These are phyloP conservation scores for Xenopus petersii DNA, from an alignment of 2,797 vertebrate species.

Conservation along the genomic window DNA sequence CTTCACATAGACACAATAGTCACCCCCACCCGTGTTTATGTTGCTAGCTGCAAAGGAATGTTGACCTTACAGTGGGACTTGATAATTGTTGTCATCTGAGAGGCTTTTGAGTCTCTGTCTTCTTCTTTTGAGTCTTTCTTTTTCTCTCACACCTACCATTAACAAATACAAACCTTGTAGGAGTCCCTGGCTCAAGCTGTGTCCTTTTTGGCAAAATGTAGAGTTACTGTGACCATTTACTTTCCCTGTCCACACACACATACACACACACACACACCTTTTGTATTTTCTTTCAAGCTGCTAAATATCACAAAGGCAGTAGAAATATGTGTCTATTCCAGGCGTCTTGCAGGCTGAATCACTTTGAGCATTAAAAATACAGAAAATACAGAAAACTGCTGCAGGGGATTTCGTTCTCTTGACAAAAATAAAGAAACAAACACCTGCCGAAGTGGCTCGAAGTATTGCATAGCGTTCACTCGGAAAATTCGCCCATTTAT, in stretches of 20 bases:
- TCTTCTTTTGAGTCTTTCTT: conserved; percentile 24
- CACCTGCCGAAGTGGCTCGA: no score
- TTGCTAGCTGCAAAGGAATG: conserved; percentile 6
- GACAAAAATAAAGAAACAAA: neutral
- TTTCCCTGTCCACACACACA: conserved; percentile 8
- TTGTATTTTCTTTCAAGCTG: conserved; percentile 16
- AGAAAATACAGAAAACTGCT: conserved; percentile 28
- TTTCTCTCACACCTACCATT: conserved; percentile 14
- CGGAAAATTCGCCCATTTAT: no score
- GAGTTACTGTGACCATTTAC: conserved; percentile 7
- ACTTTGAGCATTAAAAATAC: conserved; percentile 30
- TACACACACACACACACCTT: conserved; percentile 3
- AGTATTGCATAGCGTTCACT: no score
- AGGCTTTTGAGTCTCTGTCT: conserved; percentile 30
- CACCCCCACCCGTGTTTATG: neutral
- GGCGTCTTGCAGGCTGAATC: conserved; percentile 18
- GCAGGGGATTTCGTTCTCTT: conserved; percentile 19
- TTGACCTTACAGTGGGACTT: conserved; percentile 28
- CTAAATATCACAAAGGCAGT: conserved; percentile 20
- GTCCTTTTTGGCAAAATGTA: conserved; percentile 32
- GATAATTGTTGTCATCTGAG: conserved; percentile 21
- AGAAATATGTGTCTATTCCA: conserved; percentile 28
- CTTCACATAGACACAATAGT: conserved; percentile 17
- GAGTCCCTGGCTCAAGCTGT: conserved; percentile 33
- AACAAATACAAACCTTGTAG: conserved; percentile 29